Evolutionary conservation across 2,888 invertebrate species (phyloP), one percentile per base, ranked within the genome.

Genomic region (Agrotis clavis): DNA sequence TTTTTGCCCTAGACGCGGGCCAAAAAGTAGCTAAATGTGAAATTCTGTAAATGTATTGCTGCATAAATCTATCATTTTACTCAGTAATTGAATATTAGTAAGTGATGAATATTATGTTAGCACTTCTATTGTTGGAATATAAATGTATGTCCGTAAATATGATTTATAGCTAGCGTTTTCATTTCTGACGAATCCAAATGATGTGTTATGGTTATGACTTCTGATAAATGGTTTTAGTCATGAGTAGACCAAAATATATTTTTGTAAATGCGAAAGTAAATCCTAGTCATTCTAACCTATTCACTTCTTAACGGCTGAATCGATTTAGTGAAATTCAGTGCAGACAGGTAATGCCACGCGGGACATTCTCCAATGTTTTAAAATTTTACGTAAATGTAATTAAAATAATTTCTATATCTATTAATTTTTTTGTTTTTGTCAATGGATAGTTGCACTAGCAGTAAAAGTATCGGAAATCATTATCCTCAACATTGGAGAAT

Each of bases 91-190:
- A 11, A 67, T 35, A 77, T 50, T 67, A n/a, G n/a, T 25, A 50
- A 60, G 9, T 53, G 16, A 13, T 7, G 6, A 62, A 51, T 5
- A 57, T 57, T 57, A 78, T 41, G 11, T 51, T 53, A 21, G 56
- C 5, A 51, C 30, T 51, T 62, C 35, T 78, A 62, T 61, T 48
- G 30, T 47, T 56, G 21, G 21, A 53, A 59, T 48, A 25, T 48
- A 63, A 59, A 59, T 59, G 1, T 9, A 68, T 18, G 18, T 51
- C 14, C 18, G 19, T 77, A 59, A 51, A 48, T 57, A 71, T 71
- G 60, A 74, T 78, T 73, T 47, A 61, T 72, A 35, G 19, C 35
- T 47, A 4, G 25, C 47, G 54, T 64, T 61, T 79, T 72, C 60
- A 71, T 71, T 71, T 35, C 30, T 51, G 77, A 59, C 57, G 18